A percentile compares a stretch with the other conserved stretches of the same genome.
These are phyloP conservation scores for Phengaris arion DNA, from an alignment of 2,888 invertebrate genomes.

Conservation along the genomic window DNA sequence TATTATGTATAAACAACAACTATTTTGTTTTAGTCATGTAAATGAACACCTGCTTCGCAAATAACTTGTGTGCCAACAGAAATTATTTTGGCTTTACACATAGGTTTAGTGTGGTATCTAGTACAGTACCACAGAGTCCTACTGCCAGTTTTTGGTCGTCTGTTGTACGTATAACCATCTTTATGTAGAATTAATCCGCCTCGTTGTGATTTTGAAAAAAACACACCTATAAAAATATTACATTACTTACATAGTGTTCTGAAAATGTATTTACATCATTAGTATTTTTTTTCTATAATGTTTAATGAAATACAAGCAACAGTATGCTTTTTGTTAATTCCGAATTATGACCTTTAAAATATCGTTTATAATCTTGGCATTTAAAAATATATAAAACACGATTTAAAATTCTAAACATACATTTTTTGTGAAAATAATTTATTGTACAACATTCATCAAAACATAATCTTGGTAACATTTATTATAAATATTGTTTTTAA, in stretches of 20 bases:
- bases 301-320: neutral
- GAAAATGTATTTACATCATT: too few species aligned
- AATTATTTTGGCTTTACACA: constrained; percentile 34
- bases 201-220: constrained; percentile 46
- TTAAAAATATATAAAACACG: too few species aligned
- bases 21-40: constrained; percentile 25
- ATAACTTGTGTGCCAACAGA: constrained; percentile 25
- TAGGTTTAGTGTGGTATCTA: constrained; percentile 41
- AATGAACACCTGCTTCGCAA: constrained; percentile 31
- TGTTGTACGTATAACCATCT: constrained; percentile 47
- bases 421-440: constrained; percentile 12
- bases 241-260: neutral
- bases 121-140: constrained; percentile 49
- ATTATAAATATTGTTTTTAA: neutral
- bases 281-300: too few species aligned
- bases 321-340: neutral
- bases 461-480: neutral
- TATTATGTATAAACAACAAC: neutral
- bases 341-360: too few species aligned
- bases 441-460: constrained; percentile 15
- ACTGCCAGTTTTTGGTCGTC: constrained; percentile 36
- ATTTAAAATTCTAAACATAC: neutral
- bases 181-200: constrained; percentile 49
- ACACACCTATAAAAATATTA: neutral
- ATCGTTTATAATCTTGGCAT: too few species aligned